A percentile compares a stretch with the other conserved stretches of the same genome.
Evolutionary conservation across 2,113 vertebrate species (phyloP).

Genomic region (Ailuropoda melanoleuca): DNA sequence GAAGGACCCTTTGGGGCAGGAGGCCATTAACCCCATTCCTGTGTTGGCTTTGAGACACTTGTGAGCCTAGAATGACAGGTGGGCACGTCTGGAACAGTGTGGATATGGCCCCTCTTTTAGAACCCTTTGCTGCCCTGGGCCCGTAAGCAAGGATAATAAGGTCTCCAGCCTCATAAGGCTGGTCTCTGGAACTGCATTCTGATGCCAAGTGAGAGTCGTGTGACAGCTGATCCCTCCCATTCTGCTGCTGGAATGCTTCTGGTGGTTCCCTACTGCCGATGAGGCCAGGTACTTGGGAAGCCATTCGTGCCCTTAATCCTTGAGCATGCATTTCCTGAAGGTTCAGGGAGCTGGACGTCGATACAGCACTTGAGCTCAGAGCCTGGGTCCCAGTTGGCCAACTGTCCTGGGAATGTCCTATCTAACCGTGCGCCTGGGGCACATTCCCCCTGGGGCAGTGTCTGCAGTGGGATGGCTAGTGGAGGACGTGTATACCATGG

Average conservation of each 20-base stretch:
- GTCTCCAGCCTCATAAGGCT: not conserved
- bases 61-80: not conserved
- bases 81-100: not conserved
- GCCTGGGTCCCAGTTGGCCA: not conserved
- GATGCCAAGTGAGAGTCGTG: not conserved
- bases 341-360: too few species aligned
- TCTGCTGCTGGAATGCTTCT: not conserved
- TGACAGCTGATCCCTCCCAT: not conserved
- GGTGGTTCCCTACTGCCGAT: not conserved
- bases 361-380: not conserved
- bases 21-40: not conserved
- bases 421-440: too few species aligned
- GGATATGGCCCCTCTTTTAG: not conserved
- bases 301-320: not conserved
- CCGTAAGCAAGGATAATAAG: not conserved
- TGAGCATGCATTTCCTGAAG: not conserved
- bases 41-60: not conserved
- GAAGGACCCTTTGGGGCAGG: not conserved
- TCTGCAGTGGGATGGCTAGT: not conserved
- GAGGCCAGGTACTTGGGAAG: not conserved
- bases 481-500: accelerated
- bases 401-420: not conserved
- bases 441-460: not conserved
- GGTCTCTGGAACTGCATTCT: not conserved
- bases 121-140: not conserved